A percentile compares a stretch with the other conserved stretches of the same genome.
Evolutionary conservation across 2,888 invertebrate species (phyloP).

Genomic region (Prosopocoilus inquinatus): DNA sequence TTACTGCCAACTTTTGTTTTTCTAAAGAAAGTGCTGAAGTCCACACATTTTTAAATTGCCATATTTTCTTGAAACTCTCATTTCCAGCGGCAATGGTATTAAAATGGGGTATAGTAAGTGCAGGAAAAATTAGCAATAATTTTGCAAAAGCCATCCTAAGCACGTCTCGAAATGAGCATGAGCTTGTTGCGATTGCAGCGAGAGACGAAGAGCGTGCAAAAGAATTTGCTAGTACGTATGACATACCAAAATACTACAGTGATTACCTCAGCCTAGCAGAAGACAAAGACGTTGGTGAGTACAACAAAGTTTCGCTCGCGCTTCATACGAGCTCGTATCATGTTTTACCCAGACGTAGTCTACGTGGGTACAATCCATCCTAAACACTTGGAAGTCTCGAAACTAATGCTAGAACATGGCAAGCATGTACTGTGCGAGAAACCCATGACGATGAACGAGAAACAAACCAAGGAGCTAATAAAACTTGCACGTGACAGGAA

Average conservation of each 20-base stretch:
- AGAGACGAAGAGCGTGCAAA: slow-evolving; percentile 70
- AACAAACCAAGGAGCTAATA: slow-evolving; percentile 69
- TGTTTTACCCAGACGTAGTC: slow-evolving; percentile 67
- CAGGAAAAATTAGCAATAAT: slow-evolving; percentile 83
- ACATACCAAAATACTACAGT: slow-evolving; percentile 69
- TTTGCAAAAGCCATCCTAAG: slow-evolving; percentile 68
- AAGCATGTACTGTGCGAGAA: slow-evolving; percentile 91
- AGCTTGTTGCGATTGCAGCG: slow-evolving; percentile 74
- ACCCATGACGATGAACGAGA: slow-evolving; percentile 76
- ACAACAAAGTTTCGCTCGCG: not conserved
- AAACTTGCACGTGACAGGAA: slow-evolving; percentile 67
- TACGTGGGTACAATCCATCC: slow-evolving; percentile 79
- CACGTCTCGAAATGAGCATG: slow-evolving; percentile 65
- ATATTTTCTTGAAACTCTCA: too few species aligned
- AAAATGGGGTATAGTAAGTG: slow-evolving; percentile 82
- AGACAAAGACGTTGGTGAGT: slow-evolving; percentile 71
- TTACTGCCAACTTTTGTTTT: too few species aligned
- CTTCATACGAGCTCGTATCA: not conserved
- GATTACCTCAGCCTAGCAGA: slow-evolving; percentile 73
- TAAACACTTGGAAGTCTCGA: slow-evolving; percentile 67
- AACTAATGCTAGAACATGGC: slow-evolving; percentile 72
- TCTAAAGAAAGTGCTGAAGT: too few species aligned
- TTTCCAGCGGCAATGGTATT: slow-evolving; percentile 51
- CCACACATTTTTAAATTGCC: too few species aligned
- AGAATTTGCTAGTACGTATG: slow-evolving; percentile 71